Base-by-base conservation (phyloP, 1,140 invertebrate genomes). In the Zaprionus nigranus region DNA sequence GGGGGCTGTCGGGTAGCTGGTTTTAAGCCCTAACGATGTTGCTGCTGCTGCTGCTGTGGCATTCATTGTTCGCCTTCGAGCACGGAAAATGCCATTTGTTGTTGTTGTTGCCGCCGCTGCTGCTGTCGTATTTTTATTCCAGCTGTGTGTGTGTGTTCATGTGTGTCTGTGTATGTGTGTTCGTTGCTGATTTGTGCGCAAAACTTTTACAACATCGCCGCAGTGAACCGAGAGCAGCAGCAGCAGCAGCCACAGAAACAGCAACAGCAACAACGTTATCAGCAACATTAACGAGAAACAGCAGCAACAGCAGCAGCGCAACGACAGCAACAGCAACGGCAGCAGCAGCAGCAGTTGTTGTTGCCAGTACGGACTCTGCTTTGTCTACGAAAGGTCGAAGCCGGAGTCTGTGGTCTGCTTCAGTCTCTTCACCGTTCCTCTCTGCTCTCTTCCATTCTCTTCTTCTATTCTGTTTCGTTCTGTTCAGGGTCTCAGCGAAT, bases 361-460 rank as follows among this genome's bases (percentile, higher is more conserved):
- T 84, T 74, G 78, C 70, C 80, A 82, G 84, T 88, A 81, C 66
- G 75, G 84, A 74, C 85, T 90, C 78, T 81, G 85, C 85, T 88
- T 88, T 90, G 84, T 90, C 85, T 88, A 81, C 81, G 84, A 88
- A 90, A 88, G 84, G 84, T 88, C 85, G 85, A 75, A 88, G 84
- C 79, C 85, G 78, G 78, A 88, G 84, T 81, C 46, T 63, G 74
- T 77, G 74, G 84, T 87, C 78, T 78, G 74, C 68, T 88, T 77
- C 40, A 22, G 30, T 61, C 59, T 71, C 64, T 61, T 26, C 22
- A 15, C 17, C 67, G 20, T 53, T 53, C 13, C 28, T 28, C 26
- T 56, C 51, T 28, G 22, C n/a, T 54, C 53, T 58, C 26, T 36
- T 46, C n/a, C 38, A 46, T 56, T 66, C 54, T 34, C 15, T 36